Percentiles rank a stretch among this genome's conserved stretches.
Conservation (phyloP, 2,113 vertebrate genomes). For the Struthidea cinerea region DNA sequence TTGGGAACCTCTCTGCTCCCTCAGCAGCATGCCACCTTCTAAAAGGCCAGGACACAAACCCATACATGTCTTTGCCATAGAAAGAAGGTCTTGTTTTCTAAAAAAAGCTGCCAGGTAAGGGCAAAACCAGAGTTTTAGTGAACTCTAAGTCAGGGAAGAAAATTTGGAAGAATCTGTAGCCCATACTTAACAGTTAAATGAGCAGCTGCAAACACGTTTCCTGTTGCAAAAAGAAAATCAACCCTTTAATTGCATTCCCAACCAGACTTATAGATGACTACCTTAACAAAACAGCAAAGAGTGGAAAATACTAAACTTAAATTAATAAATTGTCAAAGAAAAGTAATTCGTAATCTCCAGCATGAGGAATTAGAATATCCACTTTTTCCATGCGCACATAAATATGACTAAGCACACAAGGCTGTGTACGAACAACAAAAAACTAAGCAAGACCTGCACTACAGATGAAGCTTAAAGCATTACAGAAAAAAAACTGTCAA, state of each 20-base stretch:
- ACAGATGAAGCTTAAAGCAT: neutral
- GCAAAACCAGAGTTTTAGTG: neutral
- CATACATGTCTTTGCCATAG: too few species aligned
- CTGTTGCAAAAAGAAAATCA: neutral
- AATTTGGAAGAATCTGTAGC: neutral
- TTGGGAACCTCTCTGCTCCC: neutral
- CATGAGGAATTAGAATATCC: neutral
- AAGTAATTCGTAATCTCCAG: neutral
- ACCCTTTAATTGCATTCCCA: neutral
- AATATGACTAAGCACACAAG: neutral
- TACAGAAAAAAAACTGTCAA: neutral
- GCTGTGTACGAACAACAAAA: accelerated
- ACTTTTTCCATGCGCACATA: neutral
- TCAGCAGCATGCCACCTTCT: neutral
- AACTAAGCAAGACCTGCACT: neutral
- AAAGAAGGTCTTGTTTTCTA: neutral
- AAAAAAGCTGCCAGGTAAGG: neutral
- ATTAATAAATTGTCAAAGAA: neutral
- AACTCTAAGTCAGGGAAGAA: neutral
- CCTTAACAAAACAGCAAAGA: neutral
- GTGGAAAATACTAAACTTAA: neutral
- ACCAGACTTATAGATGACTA: neutral
- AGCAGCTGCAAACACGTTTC: neutral
- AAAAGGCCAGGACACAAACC: neutral
- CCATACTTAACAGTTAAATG: neutral